A percentile compares a stretch with the other conserved stretches of the same genome.
phyloP scores from a whole-genome alignment of 2,888 invertebrate species.

The Chouioia cunea region DNA sequence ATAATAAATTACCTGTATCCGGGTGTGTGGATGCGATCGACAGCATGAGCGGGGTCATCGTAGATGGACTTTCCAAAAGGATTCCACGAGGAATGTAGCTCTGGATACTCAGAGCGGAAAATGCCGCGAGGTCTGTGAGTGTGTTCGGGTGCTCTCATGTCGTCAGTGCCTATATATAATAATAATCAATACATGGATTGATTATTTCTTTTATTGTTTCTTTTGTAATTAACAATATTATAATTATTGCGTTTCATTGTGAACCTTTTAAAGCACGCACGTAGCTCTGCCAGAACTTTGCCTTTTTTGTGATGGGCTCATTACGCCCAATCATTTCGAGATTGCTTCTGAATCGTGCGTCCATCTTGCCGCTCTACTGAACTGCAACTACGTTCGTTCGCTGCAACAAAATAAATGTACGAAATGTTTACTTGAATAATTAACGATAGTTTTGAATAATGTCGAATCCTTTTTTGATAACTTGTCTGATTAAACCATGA shows the following conservation, averaged over 20 bases:
- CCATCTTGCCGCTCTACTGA: conserved; percentile 80
- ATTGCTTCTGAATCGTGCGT: conserved; percentile 82
- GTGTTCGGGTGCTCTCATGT: conserved; percentile 88
- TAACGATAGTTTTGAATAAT: conserved; percentile 5
- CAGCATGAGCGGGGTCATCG: conserved; percentile 84
- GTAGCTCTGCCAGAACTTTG: conserved; percentile 94
- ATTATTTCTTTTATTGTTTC: neutral
- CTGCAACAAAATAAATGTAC: conserved; percentile 68
- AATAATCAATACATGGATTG: too few relatives aligned
- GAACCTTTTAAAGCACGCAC: conserved; percentile 94
- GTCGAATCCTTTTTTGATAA: neutral
- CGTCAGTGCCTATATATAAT: conserved; percentile 91
- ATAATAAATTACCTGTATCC: conserved; percentile 78
- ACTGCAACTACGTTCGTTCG: conserved; percentile 79
- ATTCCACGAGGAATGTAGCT: conserved; percentile 78
- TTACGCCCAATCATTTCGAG: conserved; percentile 95
- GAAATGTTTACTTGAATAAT: neutral
- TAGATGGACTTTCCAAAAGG: conserved; percentile 88
- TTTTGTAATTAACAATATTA: conserved; percentile 2
- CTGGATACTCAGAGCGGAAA: conserved; percentile 81
- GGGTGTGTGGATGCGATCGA: conserved; percentile 87
- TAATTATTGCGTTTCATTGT: too few relatives aligned
- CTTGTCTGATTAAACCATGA: conserved; percentile 22
- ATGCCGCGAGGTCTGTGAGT: conserved; percentile 76
- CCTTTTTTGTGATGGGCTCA: conserved; percentile 91